These are phyloP conservation scores for Aplochiton taeniatus DNA, from an alignment of 2,797 vertebrate species.

Conservation along the genomic window DNA sequence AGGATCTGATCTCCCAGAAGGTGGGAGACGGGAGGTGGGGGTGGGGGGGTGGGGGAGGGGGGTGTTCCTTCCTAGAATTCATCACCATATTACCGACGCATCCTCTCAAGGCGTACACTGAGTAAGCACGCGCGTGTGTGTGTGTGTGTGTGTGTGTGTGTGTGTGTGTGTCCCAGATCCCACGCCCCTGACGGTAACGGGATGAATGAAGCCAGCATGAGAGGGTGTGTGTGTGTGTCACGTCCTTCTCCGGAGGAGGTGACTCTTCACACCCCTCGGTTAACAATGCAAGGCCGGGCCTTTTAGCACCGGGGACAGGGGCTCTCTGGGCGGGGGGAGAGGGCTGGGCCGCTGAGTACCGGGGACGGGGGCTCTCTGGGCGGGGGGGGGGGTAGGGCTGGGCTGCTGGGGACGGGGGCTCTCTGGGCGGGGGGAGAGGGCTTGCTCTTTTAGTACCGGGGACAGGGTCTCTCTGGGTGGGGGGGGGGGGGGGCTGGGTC, in stretches of 20 bases:
- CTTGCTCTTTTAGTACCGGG: neutral
- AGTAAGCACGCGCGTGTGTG: conserved; percentile 43
- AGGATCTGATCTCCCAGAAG: neutral
- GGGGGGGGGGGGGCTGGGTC: conserved; percentile 14
- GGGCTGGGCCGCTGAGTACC: conserved; percentile 3
- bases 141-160: conserved; percentile 36
- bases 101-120: conserved; percentile 46
- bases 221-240: too few relatives aligned
- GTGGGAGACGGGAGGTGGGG: neutral
- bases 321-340: conserved; percentile 59
- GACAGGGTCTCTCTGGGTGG: conserved; percentile 5
- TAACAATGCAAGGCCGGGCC: too few relatives aligned
- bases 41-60: neutral
- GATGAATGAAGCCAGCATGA: conserved; percentile 28
- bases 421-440: conserved; percentile 59
- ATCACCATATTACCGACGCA: conserved; percentile 30
- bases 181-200: conserved; percentile 30
- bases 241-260: conserved; percentile 13
- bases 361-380: neutral
- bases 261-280: too few relatives aligned
- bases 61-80: conserved; percentile 78
- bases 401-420: conserved; percentile 13
- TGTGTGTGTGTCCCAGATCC: conserved; percentile 43
- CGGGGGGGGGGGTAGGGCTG: conserved; percentile 25
- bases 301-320: too few relatives aligned